These are phyloP conservation scores for Clinocottus analis DNA, from an alignment of 2,113 vertebrate genomes.

Conservation along the genomic window DNA sequence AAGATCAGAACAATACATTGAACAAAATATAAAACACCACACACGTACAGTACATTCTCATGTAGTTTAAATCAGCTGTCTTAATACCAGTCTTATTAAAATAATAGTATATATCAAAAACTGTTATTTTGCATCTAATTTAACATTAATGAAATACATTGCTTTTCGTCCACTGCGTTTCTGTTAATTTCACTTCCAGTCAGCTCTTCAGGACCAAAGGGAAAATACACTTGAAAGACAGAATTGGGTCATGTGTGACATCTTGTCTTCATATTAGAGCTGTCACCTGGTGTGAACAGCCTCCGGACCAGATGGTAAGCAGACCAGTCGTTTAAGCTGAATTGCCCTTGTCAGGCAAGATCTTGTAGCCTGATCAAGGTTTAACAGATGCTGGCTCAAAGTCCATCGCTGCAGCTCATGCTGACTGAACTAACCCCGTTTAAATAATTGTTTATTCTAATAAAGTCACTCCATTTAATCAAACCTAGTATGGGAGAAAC, in stretches of 20 bases:
- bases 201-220: conserved; percentile 15
- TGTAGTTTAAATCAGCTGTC: no score
- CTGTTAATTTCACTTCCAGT: conserved; percentile 14
- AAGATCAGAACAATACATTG: neutral
- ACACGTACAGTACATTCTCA: no score
- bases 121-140: no score
- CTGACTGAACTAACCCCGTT: conserved; percentile 11
- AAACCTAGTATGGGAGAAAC: neutral
- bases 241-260: conserved; percentile 66
- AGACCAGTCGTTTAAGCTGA: conserved; percentile 62
- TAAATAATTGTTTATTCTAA: conserved; percentile 2
- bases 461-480: conserved; percentile 10
- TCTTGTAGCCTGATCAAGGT: conserved; percentile 56
- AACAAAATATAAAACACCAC: no score
- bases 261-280: conserved; percentile 62
- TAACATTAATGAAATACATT: neutral
- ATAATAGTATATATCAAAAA: no score
- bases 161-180: neutral
- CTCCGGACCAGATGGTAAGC: conserved; percentile 68
- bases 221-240: conserved; percentile 46
- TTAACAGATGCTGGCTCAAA: conserved; percentile 32
- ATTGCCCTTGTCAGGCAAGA: conserved; percentile 60
- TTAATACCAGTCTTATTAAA: neutral
- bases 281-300: conserved; percentile 73
- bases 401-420: conserved; percentile 24